Percentiles rank a stretch among this genome's conserved stretches.
Conservation (phyloP, 2,888 invertebrate species). For the Drosophila bunnanda region DNA sequence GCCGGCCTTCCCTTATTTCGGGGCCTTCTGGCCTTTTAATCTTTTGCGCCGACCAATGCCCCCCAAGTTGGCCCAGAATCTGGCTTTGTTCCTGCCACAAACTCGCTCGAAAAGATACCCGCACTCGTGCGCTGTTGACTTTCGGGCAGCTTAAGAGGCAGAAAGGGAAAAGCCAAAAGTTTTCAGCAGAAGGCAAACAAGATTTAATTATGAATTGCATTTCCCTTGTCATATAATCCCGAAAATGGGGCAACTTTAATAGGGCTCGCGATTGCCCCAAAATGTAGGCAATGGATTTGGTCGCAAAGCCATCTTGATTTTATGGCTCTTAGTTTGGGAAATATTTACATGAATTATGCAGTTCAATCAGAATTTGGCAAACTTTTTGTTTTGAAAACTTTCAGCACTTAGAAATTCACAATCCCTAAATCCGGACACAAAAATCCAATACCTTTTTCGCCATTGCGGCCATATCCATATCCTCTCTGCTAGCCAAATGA, state of each 20-base stretch:
- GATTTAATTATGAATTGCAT: conserved; percentile 43
- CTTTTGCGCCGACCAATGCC: conserved; percentile 42
- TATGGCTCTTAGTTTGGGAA: conserved; percentile 21
- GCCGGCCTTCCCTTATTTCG: conserved; percentile 39
- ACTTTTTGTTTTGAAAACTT: conserved; percentile 33
- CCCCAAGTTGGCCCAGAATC: conserved; percentile 30
- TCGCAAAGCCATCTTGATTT: conserved; percentile 5
- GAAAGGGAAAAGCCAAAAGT: conserved; percentile 27
- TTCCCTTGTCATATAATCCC: conserved; percentile 21
- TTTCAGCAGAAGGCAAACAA: conserved; percentile 9
- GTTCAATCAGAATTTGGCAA: conserved; percentile 24
- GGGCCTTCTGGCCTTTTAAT: conserved; percentile 57
- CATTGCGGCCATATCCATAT: conserved; percentile 27
- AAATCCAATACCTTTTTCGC: conserved; percentile 26
- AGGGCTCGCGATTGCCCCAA: conserved; percentile 19
- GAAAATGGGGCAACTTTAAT: conserved; percentile 13
- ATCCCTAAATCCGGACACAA: conserved; percentile 21
- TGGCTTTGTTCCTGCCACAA: conserved; percentile 53
- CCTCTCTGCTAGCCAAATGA: conserved; percentile 34
- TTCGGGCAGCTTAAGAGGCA: conserved; percentile 25
- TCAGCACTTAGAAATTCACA: conserved; percentile 27
- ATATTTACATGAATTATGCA: conserved; percentile 30
- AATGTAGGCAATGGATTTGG: conserved; percentile 55
- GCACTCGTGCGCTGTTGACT: conserved; percentile 33
- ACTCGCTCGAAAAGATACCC: conserved; percentile 25